Conservation (phyloP, 2,888 invertebrate species). For the Aphodius granarius region DNA sequence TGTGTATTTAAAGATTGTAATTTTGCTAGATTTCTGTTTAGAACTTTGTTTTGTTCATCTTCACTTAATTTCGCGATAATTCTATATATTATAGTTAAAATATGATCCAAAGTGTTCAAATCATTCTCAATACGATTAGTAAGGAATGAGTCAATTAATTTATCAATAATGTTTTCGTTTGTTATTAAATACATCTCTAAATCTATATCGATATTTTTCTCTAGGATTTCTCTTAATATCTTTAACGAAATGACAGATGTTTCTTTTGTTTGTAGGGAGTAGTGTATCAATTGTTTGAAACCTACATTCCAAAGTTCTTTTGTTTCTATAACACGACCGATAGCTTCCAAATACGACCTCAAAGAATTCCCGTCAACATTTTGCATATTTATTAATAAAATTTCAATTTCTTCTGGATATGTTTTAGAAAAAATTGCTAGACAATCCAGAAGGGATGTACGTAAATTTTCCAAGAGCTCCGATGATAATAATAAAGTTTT, state of each 20-base stretch:
- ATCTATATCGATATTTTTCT: conserved; percentile 9
- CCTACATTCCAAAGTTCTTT: conserved; percentile 57
- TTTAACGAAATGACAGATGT: conserved; percentile 42
- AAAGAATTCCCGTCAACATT: conserved; percentile 36
- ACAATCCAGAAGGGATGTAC: conserved; percentile 55
- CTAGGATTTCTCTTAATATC: conserved; percentile 38
- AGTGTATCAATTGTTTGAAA: conserved; percentile 33
- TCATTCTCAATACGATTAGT: conserved; percentile 23
- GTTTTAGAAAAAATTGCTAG: conserved; percentile 58
- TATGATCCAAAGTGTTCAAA: conserved; percentile 46
- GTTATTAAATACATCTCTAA: conserved; percentile 48
- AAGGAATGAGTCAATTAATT: conserved; percentile 47
- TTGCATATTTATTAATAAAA: conserved; percentile 54
- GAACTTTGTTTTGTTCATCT: conserved; percentile 54
- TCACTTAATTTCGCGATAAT: conserved; percentile 52
- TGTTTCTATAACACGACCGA: conserved; percentile 56
- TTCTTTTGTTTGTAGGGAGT: conserved; percentile 40
- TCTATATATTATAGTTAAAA: conserved; percentile 53
- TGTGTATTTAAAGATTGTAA: conserved; percentile 47
- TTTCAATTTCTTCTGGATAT: conserved; percentile 60
- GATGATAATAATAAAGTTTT: conserved; percentile 52
- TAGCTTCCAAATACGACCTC: conserved; percentile 49
- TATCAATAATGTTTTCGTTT: conserved; percentile 52
- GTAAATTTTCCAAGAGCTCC: conserved; percentile 53
- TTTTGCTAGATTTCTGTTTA: conserved; percentile 50